Conservation (phyloP, 1,140 invertebrate genomes). For the Helicoverpa zea region DNA sequence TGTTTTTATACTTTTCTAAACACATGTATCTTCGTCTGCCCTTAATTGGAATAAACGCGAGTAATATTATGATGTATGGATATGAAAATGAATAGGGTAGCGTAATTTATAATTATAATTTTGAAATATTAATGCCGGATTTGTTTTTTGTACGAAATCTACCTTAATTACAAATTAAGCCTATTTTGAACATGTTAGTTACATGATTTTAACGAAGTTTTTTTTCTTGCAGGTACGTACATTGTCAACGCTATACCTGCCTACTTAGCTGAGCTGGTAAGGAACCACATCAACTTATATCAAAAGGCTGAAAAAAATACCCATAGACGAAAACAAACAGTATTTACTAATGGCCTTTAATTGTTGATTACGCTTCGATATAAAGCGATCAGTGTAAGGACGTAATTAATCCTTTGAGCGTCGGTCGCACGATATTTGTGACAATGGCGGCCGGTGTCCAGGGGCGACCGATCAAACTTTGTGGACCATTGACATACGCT, state of each 20-base stretch:
- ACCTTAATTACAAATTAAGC: constrained; percentile 43
- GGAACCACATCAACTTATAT: neutral
- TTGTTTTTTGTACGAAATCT: constrained; percentile 49
- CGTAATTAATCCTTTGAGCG: constrained; percentile 39
- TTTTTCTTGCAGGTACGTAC: constrained; percentile 59
- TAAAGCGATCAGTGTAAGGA: constrained; percentile 14
- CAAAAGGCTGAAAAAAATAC: neutral
- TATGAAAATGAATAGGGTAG: constrained; percentile 44
- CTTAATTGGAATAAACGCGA: constrained; percentile 77
- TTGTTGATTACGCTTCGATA: constrained; percentile 23
- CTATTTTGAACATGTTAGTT: neutral
- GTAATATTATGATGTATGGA: constrained; percentile 76
- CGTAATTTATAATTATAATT: constrained; percentile 55
- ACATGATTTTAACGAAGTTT: constrained; percentile 38
- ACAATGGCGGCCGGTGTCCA: neutral
- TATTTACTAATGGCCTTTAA: neutral
- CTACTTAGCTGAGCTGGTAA: neutral
- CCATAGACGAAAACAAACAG: neutral
- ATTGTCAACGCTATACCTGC: neutral
- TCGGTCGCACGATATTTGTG: neutral
- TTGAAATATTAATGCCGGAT: constrained; percentile 44
- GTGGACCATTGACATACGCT: constrained; percentile 25
- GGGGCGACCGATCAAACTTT: constrained; percentile 20
- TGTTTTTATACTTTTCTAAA: constrained; percentile 66
- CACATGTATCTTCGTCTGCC: constrained; percentile 70